Evolutionary conservation across 2,888 invertebrate genomes (phyloP).

Genomic region (Amphiduros pacificus): DNA sequence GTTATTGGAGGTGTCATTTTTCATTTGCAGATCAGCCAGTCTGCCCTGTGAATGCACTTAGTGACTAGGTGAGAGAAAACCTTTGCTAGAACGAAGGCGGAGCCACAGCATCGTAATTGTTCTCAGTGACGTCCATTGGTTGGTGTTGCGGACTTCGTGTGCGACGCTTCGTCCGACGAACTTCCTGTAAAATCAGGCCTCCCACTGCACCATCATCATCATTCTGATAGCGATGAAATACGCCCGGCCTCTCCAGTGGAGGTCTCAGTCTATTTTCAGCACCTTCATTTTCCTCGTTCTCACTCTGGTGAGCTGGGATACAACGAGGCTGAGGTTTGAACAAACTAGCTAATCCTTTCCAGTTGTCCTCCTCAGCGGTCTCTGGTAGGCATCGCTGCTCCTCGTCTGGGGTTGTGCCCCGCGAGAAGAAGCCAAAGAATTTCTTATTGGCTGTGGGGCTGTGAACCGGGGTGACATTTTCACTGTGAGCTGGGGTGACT

Average conservation of each 20-base stretch:
- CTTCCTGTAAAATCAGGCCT: too few relatives aligned
- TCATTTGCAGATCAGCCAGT: too few relatives aligned
- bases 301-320: conserved; percentile 21
- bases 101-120: too few relatives aligned
- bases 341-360: conserved; percentile 29
- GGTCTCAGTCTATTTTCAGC: conserved; percentile 1
- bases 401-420: conserved; percentile 22
- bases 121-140: too few relatives aligned
- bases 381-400: conserved; percentile 3
- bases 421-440: conserved; percentile 28
- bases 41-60: too few relatives aligned
- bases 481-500: conserved; percentile 29
- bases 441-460: conserved; percentile 23
- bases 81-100: too few relatives aligned
- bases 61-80: too few relatives aligned
- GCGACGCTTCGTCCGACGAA: too few relatives aligned
- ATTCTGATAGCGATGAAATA: too few relatives aligned
- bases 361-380: conserved; percentile 19
- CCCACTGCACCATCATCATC: too few relatives aligned
- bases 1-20: too few relatives aligned
- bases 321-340: conserved; percentile 30
- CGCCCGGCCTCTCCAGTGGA: background rate
- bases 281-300: background rate
- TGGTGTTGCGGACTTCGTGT: too few relatives aligned
- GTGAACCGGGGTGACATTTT: conserved; percentile 24